A percentile compares a stretch with the other conserved stretches of the same genome.
phyloP scores from a whole-genome alignment of 2,888 invertebrate species.

The Amphiduros pacificus region DNA sequence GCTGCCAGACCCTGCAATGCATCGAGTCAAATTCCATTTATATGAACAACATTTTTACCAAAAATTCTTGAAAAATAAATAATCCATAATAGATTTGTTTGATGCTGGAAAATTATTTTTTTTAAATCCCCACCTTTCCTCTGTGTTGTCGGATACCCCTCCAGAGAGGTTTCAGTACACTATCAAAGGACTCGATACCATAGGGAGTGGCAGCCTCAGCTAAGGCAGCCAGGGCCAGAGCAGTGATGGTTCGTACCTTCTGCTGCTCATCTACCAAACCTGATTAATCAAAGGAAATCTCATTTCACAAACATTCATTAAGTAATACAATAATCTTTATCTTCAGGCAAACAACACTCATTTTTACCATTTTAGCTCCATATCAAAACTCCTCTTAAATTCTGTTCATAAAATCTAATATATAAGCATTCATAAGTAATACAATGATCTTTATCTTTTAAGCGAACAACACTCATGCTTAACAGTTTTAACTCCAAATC shows the following conservation, averaged over 20 bases:
- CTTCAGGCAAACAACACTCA: no score
- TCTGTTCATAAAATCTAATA: no score
- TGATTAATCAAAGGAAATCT: conserved; percentile 44
- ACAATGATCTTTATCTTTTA: no score
- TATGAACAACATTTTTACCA: no score
- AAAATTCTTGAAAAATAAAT: background rate
- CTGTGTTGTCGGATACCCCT: conserved; percentile 89
- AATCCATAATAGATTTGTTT: background rate
- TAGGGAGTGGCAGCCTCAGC: conserved; percentile 99
- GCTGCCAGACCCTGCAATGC: conserved; percentile 32
- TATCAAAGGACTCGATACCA: conserved; percentile 99
- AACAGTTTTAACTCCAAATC: no score
- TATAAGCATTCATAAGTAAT: no score
- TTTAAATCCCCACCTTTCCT: conserved; percentile 63
- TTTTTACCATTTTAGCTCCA: no score
- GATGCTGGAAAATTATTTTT: background rate
- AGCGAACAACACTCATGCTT: no score
- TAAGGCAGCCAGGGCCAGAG: conserved; percentile 94
- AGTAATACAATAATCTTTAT: no score
- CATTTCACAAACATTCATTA: no score
- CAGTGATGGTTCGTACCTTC: conserved; percentile 98
- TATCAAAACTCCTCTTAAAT: no score
- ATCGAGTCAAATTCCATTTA: no score
- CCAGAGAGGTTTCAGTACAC: conserved; percentile 98
- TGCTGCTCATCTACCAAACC: conserved; percentile 97